Evolutionary conservation across 1,140 invertebrate genomes (phyloP).

Genomic region (Steinernema feltiae): DNA sequence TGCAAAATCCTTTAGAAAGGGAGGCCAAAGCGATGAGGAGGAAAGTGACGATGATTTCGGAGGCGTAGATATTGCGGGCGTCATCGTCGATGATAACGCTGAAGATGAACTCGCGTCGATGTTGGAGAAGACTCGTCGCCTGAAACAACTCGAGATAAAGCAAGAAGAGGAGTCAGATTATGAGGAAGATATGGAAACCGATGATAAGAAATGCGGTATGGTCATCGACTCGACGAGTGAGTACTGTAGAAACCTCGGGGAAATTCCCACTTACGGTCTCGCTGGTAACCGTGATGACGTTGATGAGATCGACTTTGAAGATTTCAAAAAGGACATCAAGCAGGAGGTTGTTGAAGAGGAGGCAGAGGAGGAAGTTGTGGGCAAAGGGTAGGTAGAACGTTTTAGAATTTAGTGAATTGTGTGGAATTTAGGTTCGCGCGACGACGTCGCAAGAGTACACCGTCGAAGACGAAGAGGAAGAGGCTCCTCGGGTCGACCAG

Average conservation of each 20-base stretch:
- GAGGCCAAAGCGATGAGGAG: constrained; percentile 7
- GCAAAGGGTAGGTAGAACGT: constrained; percentile 67
- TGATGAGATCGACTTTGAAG: constrained; percentile 57
- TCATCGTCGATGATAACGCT: constrained; percentile 71
- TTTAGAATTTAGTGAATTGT: constrained; percentile 58
- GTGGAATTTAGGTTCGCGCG: neutral
- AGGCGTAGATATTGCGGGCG: constrained; percentile 61
- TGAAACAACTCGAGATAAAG: constrained; percentile 63
- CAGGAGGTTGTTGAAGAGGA: constrained; percentile 6
- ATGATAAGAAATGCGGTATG: constrained; percentile 63
- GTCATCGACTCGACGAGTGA: constrained; percentile 87
- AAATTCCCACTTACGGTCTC: constrained; percentile 84
- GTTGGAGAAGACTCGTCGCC: constrained; percentile 69
- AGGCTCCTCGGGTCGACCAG: neutral
- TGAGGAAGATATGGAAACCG: constrained; percentile 30
- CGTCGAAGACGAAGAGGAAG: neutral
- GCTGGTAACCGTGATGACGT: constrained; percentile 46
- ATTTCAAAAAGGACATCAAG: neutral
- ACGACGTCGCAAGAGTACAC: neutral
- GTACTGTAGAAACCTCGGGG: constrained; percentile 88
- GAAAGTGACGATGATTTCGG: constrained; percentile 39
- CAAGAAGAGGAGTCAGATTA: constrained; percentile 30
- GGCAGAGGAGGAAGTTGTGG: constrained; percentile 58
- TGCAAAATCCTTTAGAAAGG: neutral
- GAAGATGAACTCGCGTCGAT: constrained; percentile 71